phyloP scores from a whole-genome alignment of 2,113 vertebrate genomes.

The Herpetotheres cachinnans region DNA sequence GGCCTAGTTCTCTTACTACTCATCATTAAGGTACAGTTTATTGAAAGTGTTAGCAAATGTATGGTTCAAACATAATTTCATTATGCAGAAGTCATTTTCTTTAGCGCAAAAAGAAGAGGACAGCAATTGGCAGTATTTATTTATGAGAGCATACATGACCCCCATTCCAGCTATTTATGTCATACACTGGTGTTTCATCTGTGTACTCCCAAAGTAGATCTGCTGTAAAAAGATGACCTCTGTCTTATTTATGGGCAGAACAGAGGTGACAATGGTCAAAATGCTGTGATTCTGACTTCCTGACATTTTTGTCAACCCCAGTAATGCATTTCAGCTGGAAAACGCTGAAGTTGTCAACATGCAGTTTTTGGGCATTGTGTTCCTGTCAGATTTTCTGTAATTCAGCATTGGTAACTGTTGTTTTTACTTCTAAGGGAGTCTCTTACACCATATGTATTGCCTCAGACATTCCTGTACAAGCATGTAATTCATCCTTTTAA shows the following conservation, averaged over 20 bases:
- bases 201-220: slow-evolving; percentile 10
- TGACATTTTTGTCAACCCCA: neutral
- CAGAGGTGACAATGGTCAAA: neutral
- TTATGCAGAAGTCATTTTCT: neutral
- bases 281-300: neutral
- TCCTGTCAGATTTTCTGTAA: neutral
- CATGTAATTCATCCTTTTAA: neutral
- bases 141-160: neutral
- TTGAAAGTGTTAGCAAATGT: neutral
- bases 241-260: neutral
- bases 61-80: neutral
- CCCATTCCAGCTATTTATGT: slow-evolving; percentile 15
- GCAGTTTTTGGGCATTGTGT: neutral
- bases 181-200: neutral
- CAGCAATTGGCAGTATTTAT: neutral
- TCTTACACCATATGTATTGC: neutral
- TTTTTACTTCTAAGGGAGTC: neutral
- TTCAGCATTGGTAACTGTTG: neutral
- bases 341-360: neutral
- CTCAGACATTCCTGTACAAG: neutral
- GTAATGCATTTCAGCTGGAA: neutral
- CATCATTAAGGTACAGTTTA: neutral
- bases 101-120: neutral
- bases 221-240: neutral
- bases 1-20: neutral